Conservation (phyloP, 1,140 invertebrate species). For the Triops longicaudatus region DNA sequence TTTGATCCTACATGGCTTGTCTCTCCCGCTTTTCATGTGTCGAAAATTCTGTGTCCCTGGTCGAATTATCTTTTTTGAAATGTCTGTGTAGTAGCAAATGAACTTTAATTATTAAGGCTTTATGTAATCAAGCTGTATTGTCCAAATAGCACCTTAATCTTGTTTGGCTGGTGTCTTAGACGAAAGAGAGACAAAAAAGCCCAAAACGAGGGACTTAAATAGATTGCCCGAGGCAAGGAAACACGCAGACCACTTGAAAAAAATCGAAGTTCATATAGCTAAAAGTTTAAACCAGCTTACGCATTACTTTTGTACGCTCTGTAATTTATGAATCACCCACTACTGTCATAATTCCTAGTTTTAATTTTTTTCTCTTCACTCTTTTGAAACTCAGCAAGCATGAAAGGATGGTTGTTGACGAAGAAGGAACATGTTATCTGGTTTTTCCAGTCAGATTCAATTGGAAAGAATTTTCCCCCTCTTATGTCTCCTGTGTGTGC, state of each 20-base stretch:
- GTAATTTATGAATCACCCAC: too few species aligned
- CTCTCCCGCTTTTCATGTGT: background rate
- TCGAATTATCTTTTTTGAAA: background rate
- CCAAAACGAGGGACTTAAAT: background rate
- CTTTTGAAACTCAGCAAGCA: background rate
- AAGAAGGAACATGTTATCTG: background rate
- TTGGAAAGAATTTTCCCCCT: background rate
- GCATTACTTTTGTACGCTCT: too few species aligned
- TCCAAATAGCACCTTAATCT: background rate
- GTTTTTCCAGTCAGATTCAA: background rate
- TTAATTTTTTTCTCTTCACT: background rate
- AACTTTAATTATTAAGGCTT: slow-evolving; percentile 2
- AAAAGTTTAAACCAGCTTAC: too few species aligned
- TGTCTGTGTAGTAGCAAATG: background rate
- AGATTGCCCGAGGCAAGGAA: background rate
- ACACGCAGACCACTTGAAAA: background rate
- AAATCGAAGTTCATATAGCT: too few species aligned
- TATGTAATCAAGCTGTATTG: slow-evolving; percentile 1
- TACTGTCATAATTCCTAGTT: background rate
- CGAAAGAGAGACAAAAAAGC: background rate
- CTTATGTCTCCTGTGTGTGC: background rate
- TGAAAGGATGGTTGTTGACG: background rate
- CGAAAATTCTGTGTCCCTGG: background rate
- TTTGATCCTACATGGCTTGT: background rate
- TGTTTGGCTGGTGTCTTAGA: background rate